These are phyloP conservation scores for Xestia ashworthii DNA, from an alignment of 2,888 invertebrate genomes.

Conservation along the genomic window DNA sequence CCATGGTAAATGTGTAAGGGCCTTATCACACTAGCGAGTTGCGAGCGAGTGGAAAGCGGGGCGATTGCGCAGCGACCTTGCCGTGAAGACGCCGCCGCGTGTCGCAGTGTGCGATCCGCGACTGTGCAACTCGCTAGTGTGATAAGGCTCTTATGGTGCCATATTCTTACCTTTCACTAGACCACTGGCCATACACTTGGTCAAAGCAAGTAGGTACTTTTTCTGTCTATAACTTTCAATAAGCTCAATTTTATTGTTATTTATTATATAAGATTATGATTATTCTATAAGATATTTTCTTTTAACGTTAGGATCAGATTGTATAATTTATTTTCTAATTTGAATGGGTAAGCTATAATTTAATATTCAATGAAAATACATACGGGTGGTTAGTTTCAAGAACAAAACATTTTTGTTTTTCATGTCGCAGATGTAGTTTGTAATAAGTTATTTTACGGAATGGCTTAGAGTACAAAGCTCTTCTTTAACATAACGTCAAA, in stretches of 20 bases:
- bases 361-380: slow-evolving; percentile 38
- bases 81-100: too few relatives aligned
- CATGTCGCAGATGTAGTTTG: slow-evolving; percentile 8
- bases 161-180: background rate
- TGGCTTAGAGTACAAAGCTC: background rate
- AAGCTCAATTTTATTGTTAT: too few relatives aligned
- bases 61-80: too few relatives aligned
- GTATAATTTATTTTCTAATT: slow-evolving; percentile 36
- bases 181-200: background rate
- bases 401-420: slow-evolving; percentile 17
- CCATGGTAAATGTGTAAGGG: too few relatives aligned
- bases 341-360: slow-evolving; percentile 13
- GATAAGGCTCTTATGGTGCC: background rate
- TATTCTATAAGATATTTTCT: slow-evolving; percentile 1
- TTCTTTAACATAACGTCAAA: background rate
- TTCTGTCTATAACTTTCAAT: background rate
- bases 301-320: background rate
- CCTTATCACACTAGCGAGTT: too few relatives aligned
- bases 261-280: too few relatives aligned
- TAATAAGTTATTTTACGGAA: background rate
- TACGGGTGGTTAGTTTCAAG: slow-evolving; percentile 17
- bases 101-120: too few relatives aligned
- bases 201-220: background rate
- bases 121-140: too few relatives aligned
- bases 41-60: too few relatives aligned